These are phyloP conservation scores for Girardia tigrina DNA, from an alignment of 2,888 invertebrate species.

Conservation along the genomic window DNA sequence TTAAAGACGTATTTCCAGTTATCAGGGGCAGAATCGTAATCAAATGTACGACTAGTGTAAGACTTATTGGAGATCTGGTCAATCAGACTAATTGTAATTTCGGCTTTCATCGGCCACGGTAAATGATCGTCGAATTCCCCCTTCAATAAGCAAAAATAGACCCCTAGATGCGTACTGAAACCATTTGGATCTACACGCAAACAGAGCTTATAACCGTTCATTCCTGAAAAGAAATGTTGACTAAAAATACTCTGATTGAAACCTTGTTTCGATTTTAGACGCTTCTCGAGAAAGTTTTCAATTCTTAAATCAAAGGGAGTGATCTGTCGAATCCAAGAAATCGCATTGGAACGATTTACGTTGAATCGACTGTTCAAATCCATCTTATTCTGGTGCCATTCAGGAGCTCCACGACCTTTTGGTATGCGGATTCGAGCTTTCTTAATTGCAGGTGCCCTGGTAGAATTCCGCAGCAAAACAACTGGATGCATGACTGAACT, in stretches of 20 bases:
- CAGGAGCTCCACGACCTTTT: too few relatives aligned
- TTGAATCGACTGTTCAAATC: too few relatives aligned
- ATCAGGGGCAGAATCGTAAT: background rate
- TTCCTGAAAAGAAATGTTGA: background rate
- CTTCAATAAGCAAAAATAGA: background rate
- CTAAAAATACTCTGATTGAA: background rate
- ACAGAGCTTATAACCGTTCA: background rate
- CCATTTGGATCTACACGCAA: background rate
- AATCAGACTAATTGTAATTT: background rate
- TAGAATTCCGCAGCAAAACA: too few relatives aligned
- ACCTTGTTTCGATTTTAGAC: background rate
- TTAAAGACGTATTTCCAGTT: background rate
- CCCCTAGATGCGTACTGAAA: background rate
- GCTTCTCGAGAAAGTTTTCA: background rate
- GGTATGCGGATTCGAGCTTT: too few relatives aligned
- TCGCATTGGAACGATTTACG: too few relatives aligned
- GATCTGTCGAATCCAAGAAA: background rate
- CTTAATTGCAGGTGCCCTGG: too few relatives aligned
- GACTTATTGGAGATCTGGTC: background rate
- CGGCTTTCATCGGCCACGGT: background rate
- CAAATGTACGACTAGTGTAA: background rate
- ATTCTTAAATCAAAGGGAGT: background rate
- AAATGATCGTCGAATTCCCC: conserved; percentile 8
- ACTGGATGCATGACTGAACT: too few relatives aligned
- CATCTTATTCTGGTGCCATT: too few relatives aligned